phyloP scores from a whole-genome alignment of 2,888 invertebrate genomes.

The Sceliomorpha sp. region DNA sequence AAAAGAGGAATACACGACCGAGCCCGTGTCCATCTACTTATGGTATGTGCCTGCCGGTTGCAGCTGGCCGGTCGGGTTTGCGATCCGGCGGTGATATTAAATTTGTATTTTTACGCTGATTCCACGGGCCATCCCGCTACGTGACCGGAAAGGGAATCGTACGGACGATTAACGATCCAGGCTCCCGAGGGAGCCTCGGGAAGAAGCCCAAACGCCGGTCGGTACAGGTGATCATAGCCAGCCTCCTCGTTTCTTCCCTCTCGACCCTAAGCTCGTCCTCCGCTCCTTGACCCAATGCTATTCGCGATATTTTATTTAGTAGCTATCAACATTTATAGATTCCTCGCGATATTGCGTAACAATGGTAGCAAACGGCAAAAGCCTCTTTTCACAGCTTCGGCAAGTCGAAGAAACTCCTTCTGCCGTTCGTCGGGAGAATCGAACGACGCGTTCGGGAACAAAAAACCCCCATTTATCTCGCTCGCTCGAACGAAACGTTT shows the following conservation, averaged over 20 bases:
- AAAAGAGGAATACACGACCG: conserved; percentile 44
- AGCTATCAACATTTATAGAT: conserved; percentile 78
- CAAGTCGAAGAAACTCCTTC: conserved; percentile 3
- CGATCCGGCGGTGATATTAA: conserved; percentile 81
- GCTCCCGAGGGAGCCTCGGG: conserved; percentile 69
- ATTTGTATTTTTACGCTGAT: conserved; percentile 85
- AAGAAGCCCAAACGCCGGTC: conserved; percentile 55
- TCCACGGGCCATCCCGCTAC: conserved; percentile 82
- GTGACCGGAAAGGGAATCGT: conserved; percentile 83
- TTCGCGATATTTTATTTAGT: conserved; percentile 75
- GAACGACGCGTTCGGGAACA: too few species aligned
- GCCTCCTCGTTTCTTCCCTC: conserved; percentile 34
- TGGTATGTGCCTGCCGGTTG: conserved; percentile 56
- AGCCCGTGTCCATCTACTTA: conserved; percentile 55
- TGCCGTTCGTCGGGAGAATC: conserved; percentile 6
- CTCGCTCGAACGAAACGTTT: too few species aligned
- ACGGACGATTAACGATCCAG: conserved; percentile 83
- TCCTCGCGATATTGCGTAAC: conserved; percentile 59
- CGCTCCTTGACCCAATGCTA: conserved; percentile 58
- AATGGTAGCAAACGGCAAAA: conserved; percentile 46
- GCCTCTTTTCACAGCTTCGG: too few species aligned
- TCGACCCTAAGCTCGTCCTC: conserved; percentile 40
- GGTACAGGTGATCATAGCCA: conserved; percentile 56
- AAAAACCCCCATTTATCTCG: too few species aligned
- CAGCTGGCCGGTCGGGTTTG: conserved; percentile 57